Percentiles rank a stretch among this genome's conserved stretches.
Evolutionary conservation across 2,888 invertebrate genomes (phyloP).

Genomic region (Euclidia mi): DNA sequence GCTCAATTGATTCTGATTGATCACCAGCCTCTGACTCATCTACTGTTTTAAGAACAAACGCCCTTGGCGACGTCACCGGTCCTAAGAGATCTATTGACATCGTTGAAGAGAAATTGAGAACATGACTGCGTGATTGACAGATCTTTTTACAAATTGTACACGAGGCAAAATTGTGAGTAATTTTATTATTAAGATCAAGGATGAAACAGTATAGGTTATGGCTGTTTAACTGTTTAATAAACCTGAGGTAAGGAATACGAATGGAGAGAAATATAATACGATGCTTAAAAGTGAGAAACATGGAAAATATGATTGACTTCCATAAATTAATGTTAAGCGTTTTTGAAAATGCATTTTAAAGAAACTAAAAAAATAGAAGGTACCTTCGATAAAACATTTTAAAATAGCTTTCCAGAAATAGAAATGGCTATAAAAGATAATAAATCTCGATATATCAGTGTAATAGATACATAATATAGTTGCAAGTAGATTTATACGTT

Average conservation of each 20-base stretch:
- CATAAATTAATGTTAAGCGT: too few species aligned
- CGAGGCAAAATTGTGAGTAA: neutral
- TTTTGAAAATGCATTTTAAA: too few species aligned
- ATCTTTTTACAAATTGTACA: constrained; percentile 14
- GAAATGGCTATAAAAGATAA: constrained; percentile 1
- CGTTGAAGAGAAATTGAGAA: constrained; percentile 16
- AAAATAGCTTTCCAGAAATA: too few species aligned
- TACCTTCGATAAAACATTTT: neutral
- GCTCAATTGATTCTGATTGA: constrained; percentile 83
- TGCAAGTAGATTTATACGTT: constrained; percentile 29
- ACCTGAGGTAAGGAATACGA: too few species aligned
- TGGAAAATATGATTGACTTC: too few species aligned
- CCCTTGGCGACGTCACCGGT: constrained; percentile 56
- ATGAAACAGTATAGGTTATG: too few species aligned
- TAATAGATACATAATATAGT: constrained; percentile 42
- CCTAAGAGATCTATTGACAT: constrained; percentile 28
- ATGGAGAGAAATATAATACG: too few species aligned
- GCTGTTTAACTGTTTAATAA: too few species aligned
- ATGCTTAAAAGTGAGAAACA: too few species aligned
- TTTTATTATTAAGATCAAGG: constrained; percentile 1
- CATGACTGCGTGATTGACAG: constrained; percentile 19
- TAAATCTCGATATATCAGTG: constrained; percentile 2
- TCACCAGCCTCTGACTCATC: constrained; percentile 77
- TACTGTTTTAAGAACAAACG: constrained; percentile 57
- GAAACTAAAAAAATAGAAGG: too few species aligned